Evolutionary conservation across 92 coral and sea anemone species (phyloP), one percentile per base, ranked within the genome.

Genomic region (Muricea muricata): DNA sequence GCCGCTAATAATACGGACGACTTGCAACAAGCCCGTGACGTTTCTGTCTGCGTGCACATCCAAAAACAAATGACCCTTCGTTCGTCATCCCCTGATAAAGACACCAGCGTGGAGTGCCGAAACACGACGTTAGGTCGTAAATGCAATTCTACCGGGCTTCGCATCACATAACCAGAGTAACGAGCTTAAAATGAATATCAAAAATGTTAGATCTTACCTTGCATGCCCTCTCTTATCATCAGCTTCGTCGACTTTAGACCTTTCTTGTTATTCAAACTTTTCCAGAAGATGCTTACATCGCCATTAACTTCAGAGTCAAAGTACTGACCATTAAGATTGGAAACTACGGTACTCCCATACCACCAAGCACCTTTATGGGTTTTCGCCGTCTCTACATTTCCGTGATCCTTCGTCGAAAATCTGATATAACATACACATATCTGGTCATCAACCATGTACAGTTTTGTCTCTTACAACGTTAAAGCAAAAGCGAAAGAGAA

Each of bases 321-420:
- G 50, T 68, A 68, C 18, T 68, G 33, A 10, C 75, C 75, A 68
- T 68, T 68, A 9, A 68, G 75, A n/a, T 30, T 68, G 10, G 41
- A 29, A 10, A 33, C 14, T 3, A 14, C 75, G 23, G 0, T 9
- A 3, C n/a, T 29, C 37, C 28, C 46, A 34, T 68, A 68, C 75
- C 75, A 68, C 75, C 75, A 68, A 7, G 42, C 75, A 5, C 75
- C 75, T 29, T 29, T 12, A 33, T 29, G 23, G 4, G 6, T 3
- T 29, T 20, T 18, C 3, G 60, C 24, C 8, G 18, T 52, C 18
- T 52, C 20, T 7, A 7, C 24, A 20, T 9, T 6, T 9, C 8
- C 23, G 1, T 52, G 18, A 20, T 52, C 18, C 26, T 52, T 52
- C 8, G 60, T 52, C 26, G 18, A 23, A 52, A 52, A 52, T 25